Evolutionary conservation across 2,797 vertebrate genomes (phyloP).

Genomic region (Pseudopleuronectes americanus): DNA sequence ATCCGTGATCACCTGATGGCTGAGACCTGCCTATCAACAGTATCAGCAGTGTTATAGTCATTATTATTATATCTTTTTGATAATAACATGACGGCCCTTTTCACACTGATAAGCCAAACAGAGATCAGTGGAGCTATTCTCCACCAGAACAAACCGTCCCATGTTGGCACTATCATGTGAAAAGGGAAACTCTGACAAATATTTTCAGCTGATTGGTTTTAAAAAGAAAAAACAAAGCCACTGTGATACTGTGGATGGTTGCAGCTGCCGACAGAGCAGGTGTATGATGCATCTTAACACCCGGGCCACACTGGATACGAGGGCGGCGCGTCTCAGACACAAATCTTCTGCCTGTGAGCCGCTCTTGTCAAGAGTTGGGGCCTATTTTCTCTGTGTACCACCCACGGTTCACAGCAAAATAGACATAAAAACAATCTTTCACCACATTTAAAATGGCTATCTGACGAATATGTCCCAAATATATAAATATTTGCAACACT

Average conservation of each 20-base stretch:
- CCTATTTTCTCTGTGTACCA: no score
- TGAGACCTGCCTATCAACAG: slow-evolving; percentile 37
- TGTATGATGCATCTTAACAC: background rate
- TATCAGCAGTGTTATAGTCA: slow-evolving; percentile 9
- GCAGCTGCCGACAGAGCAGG: slow-evolving; percentile 12
- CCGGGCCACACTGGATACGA: no score
- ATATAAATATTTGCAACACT: no score
- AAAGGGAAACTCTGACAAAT: slow-evolving; percentile 28
- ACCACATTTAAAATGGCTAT: no score
- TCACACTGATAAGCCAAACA: slow-evolving; percentile 48
- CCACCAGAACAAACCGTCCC: slow-evolving; percentile 6
- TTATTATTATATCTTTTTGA: background rate
- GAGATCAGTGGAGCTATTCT: background rate
- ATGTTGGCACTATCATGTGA: slow-evolving; percentile 44
- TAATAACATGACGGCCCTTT: slow-evolving; percentile 28
- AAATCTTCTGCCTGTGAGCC: no score
- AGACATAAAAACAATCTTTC: no score
- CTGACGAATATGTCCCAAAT: no score
- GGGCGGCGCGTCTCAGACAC: no score
- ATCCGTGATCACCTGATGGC: slow-evolving; percentile 29
- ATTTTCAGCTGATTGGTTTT: slow-evolving; percentile 15
- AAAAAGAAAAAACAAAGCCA: slow-evolving; percentile 15
- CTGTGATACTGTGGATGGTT: slow-evolving; percentile 41
- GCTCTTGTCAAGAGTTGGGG: no score
- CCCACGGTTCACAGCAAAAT: no score